These are phyloP conservation scores for Sinocyclocheilus maitianheensis DNA, from an alignment of 2,113 vertebrate species.

Conservation along the genomic window DNA sequence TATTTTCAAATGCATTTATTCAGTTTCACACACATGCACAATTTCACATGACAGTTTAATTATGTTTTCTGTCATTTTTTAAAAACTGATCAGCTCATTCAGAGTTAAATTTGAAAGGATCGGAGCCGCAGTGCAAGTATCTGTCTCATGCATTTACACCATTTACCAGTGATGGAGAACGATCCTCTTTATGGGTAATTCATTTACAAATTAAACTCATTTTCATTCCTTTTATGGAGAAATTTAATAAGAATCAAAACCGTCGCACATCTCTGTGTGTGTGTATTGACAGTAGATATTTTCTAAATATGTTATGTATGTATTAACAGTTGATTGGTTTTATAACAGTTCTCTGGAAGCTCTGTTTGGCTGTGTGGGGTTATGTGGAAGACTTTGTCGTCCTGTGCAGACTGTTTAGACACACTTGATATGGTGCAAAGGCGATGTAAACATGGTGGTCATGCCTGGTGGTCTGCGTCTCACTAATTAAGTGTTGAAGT, in stretches of 20 bases:
- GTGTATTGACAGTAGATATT: too few species aligned
- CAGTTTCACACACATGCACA: neutral
- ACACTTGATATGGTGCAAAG: neutral
- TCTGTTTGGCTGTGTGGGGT: neutral
- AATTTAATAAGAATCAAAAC: neutral
- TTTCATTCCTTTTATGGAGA: neutral
- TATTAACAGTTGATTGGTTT: neutral
- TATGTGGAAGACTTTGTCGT: neutral
- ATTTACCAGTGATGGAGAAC: neutral
- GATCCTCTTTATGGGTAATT: neutral
- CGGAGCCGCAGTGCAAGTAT: neutral
- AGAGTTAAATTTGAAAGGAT: neutral
- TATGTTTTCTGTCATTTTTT: neutral
- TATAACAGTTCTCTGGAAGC: neutral
- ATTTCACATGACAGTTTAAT: neutral
- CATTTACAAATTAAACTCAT: neutral
- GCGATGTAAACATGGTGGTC: conserved; percentile 7
- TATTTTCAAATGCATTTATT: neutral
- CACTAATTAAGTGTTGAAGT: conserved; percentile 16
- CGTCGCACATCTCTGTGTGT: neutral
- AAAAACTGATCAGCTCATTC: neutral
- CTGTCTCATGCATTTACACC: neutral
- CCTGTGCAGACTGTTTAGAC: conserved; percentile 11
- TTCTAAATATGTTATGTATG: neutral
- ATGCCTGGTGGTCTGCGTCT: conserved; percentile 21